phyloP scores from a whole-genome alignment of 53 echinoderm and acorn worm species.

The Zoroaster sp. region DNA sequence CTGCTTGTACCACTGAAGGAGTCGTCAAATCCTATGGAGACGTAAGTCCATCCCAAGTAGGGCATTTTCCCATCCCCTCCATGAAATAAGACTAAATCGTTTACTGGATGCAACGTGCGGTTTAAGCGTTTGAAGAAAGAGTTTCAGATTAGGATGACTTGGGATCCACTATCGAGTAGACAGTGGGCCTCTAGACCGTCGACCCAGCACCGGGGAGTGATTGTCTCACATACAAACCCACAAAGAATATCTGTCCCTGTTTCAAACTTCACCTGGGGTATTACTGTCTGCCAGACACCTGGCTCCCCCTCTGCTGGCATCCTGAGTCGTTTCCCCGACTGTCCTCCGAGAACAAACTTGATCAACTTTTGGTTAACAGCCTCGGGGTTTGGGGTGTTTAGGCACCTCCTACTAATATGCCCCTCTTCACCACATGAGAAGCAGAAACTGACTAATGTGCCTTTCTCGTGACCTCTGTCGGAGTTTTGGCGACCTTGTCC shows the following conservation, averaged over 20 bases:
- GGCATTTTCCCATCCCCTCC: slow-evolving; percentile 62
- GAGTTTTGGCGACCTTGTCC: not conserved
- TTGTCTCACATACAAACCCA: slow-evolving; percentile 60
- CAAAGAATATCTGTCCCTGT: slow-evolving; percentile 26
- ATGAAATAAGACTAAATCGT: slow-evolving; percentile 59
- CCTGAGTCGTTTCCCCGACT: slow-evolving; percentile 55
- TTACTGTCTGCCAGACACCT: slow-evolving; percentile 28
- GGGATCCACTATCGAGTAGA: slow-evolving; percentile 66
- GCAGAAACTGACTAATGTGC: slow-evolving; percentile 29
- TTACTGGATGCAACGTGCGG: slow-evolving; percentile 22
- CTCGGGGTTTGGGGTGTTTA: not conserved
- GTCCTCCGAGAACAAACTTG: slow-evolving; percentile 8
- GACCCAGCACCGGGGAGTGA: slow-evolving; percentile 41
- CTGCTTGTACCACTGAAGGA: slow-evolving; percentile 22
- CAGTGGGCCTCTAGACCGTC: slow-evolving; percentile 30
- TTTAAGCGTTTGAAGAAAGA: slow-evolving; percentile 32
- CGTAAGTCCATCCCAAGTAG: slow-evolving; percentile 56
- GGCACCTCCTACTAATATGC: slow-evolving; percentile 40
- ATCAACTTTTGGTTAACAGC: slow-evolving; percentile 51
- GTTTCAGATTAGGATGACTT: slow-evolving; percentile 52
- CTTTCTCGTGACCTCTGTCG: not conserved
- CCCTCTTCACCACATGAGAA: slow-evolving; percentile 68
- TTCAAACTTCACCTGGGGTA: not conserved
- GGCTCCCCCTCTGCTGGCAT: slow-evolving; percentile 47
- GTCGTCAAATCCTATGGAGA: slow-evolving; percentile 25